Conservation (phyloP, 2,113 vertebrate species). For the Aphyosemion australe region DNA sequence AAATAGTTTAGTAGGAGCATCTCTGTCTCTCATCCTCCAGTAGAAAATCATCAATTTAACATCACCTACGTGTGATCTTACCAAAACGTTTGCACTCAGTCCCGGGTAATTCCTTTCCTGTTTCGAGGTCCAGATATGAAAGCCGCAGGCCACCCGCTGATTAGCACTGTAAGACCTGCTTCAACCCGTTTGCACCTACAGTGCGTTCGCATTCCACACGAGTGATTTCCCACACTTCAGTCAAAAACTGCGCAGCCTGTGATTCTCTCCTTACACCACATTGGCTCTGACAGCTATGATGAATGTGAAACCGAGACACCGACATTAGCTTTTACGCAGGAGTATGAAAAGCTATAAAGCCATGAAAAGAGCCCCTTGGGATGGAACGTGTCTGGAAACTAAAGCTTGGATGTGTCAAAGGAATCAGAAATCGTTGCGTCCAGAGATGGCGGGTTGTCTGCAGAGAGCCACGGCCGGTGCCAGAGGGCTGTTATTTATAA, state of each 20-base stretch:
- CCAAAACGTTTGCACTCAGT: neutral
- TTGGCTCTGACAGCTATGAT: constrained; percentile 65
- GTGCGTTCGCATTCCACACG: constrained; percentile 48
- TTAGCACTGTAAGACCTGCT: constrained; percentile 47
- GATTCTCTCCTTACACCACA: constrained; percentile 52
- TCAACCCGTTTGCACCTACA: constrained; percentile 41
- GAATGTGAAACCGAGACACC: constrained; percentile 48
- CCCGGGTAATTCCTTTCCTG: constrained; percentile 36
- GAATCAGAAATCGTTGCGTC: constrained; percentile 21
- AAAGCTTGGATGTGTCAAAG: constrained; percentile 16
- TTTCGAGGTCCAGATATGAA: constrained; percentile 47
- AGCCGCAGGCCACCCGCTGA: constrained; percentile 46
- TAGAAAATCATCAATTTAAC: constrained; percentile 18
- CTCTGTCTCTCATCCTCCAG: neutral
- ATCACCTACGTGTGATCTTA: neutral
- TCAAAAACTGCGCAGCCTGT: constrained; percentile 31
- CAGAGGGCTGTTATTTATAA: neutral
- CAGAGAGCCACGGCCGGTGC: neutral
- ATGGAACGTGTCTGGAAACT: constrained; percentile 26
- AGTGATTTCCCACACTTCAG: constrained; percentile 34
- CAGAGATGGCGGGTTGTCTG: neutral
- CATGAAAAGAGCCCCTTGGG: constrained; percentile 27
- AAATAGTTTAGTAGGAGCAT: constrained; percentile 44
- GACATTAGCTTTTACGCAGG: constrained; percentile 28
- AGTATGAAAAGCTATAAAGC: constrained; percentile 44